Evolutionary conservation across 2,113 vertebrate genomes (phyloP), one percentile per base, ranked within the genome.

Genomic region (Phaetusa simplex): DNA sequence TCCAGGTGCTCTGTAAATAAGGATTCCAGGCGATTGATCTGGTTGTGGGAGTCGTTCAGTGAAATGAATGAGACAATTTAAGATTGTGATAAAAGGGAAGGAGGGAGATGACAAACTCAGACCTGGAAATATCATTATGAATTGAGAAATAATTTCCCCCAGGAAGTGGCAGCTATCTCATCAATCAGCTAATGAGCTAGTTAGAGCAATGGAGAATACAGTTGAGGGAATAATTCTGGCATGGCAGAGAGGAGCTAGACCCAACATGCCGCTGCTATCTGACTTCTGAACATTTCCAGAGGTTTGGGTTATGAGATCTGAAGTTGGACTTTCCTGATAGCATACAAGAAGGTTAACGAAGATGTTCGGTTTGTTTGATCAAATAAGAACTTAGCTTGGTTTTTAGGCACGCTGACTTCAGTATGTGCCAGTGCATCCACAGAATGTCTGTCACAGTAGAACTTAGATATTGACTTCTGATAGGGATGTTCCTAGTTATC

Each of bases 111-210:
- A 82, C 73, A 82, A 90, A 93, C 62, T 86, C 81, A 38, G 80
- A 53, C 56, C 85, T 87, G 93, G 84, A 88, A 97, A 81, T 53
- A 77, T 4, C 53, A 11, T 84, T 79, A 22, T 76, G 93, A 84
- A 81, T 55, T 34, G 23, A 42, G 56, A 71, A 53, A 23, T 86
- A 4, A 86, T 96, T 88, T 96, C 86, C 92, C 88, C 65, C 27
- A 86, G 92, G 90, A 94, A 95, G 80, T 18, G 59, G 72, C 84
- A 86, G 90, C 65, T 67, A 49, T 95, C 82, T 93, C 87, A 47
- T 93, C 95, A 92, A 55, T 72, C 86, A 64, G 67, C 65, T 96
- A 94, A 97, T 84, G 82, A 93, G 87, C 90, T 94, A 89, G 85
- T 95, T 95, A 91, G 88, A 92, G 88, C 86, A 53, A 1, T 32